phyloP scores from a whole-genome alignment of 2,888 invertebrate genomes.

The Caenorhabditis sinica region DNA sequence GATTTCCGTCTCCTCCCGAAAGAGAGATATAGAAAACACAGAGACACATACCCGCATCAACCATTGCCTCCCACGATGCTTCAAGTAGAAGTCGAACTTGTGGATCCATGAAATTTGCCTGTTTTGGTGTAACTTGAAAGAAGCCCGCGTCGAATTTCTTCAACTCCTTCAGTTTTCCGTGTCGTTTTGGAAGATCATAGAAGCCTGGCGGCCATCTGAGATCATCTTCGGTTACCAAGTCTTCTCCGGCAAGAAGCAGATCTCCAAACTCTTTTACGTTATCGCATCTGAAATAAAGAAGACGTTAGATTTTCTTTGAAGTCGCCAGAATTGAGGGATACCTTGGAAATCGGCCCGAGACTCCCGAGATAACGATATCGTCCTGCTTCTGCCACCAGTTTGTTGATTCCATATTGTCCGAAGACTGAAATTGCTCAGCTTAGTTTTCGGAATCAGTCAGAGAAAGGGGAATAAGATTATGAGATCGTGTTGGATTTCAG shows the following conservation, averaged over 20 bases:
- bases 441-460: not conserved
- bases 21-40: slow-evolving; percentile 2
- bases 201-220: slow-evolving; percentile 90
- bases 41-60: slow-evolving; percentile 89
- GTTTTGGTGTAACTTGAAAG: slow-evolving; percentile 83
- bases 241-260: slow-evolving; percentile 93
- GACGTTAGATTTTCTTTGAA: not conserved
- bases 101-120: slow-evolving; percentile 90
- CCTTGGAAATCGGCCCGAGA: slow-evolving; percentile 89
- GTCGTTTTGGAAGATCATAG: slow-evolving; percentile 85
- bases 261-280: slow-evolving; percentile 94
- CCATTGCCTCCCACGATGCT: slow-evolving; percentile 93
- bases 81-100: slow-evolving; percentile 94
- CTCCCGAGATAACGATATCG: slow-evolving; percentile 85
- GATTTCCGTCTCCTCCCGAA: slow-evolving; percentile 39
- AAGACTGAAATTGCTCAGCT: slow-evolving; percentile 72
- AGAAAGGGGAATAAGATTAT: not conserved
- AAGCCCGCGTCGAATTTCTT: slow-evolving; percentile 85
- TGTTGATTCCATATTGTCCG: slow-evolving; percentile 78
- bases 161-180: slow-evolving; percentile 85
- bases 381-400: slow-evolving; percentile 84
- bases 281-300: slow-evolving; percentile 87
- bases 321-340: slow-evolving; percentile 1
- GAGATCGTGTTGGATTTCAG: not conserved
- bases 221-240: slow-evolving; percentile 94